phyloP scores from a whole-genome alignment of 2,888 invertebrate species.

The Chrysina gloriosa region DNA sequence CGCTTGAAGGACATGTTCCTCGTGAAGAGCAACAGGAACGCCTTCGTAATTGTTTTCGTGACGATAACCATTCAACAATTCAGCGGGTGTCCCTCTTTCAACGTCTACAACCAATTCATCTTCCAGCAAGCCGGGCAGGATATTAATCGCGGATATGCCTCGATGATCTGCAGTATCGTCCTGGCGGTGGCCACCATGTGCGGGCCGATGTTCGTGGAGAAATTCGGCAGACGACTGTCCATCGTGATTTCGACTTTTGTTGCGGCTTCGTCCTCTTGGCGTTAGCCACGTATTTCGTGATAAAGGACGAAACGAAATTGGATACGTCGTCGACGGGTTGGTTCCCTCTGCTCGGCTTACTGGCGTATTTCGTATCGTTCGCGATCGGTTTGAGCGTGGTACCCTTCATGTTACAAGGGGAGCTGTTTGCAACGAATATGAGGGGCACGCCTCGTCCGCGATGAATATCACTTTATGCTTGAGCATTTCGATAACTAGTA shows the following conservation, averaged over 20 bases:
- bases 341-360: constrained; percentile 49
- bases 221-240: constrained; percentile 54
- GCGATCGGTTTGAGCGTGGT: constrained; percentile 51
- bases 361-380: constrained; percentile 49
- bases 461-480: constrained; percentile 51
- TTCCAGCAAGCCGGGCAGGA: constrained; percentile 58
- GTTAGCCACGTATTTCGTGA: constrained; percentile 54
- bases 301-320: constrained; percentile 45
- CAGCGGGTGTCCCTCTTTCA: constrained; percentile 55
- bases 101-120: constrained; percentile 56
- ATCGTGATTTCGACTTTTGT: constrained; percentile 52
- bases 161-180: constrained; percentile 54
- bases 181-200: constrained; percentile 44
- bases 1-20: constrained; percentile 54
- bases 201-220: constrained; percentile 52
- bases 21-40: constrained; percentile 55
- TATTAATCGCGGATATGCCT: constrained; percentile 54
- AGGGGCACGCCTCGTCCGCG: constrained; percentile 54
- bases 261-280: constrained; percentile 51
- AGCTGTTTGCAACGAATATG: constrained; percentile 53
- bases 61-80: constrained; percentile 56
- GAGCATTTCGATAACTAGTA: constrained; percentile 51
- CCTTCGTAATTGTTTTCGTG: constrained; percentile 52
- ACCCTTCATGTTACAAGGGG: constrained; percentile 52
- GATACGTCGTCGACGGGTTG: constrained; percentile 47